Evolutionary conservation across 2,888 invertebrate genomes (phyloP), one percentile per base, ranked within the genome.

Genomic region (Stegana nigrithorax): DNA sequence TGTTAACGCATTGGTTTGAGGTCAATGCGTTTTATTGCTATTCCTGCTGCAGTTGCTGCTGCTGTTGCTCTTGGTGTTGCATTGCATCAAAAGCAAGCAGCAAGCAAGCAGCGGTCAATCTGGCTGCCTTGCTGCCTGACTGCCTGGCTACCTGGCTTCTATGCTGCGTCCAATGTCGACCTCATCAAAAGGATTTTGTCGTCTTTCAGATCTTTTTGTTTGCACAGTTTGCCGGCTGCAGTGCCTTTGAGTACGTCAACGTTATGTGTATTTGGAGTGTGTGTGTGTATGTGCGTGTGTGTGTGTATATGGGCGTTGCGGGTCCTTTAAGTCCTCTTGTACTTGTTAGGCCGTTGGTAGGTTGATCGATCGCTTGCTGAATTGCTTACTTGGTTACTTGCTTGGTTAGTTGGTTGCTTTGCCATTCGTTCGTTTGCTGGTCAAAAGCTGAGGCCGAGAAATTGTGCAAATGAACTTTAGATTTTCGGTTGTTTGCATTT

Each of bases 401-500:
- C 19, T 44, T 44, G 44, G 44, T 32, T n/a, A n/a, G n/a, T n/a
- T n/a, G n/a, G 5, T 36, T 36, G n/a, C 12, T n/a, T 36, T n/a
- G n/a, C n/a, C n/a, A n/a, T 36, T 10, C 12, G 36, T 36, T 36
- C n/a, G 36, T 2, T 10, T 36, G 12, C 25, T 47, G 47, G 25
- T 25, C 47, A 23, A 47, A 47, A 8, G 7, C 17, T 19, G 17
- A 17, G 29, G 79, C 77, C 62, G 67, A 66, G 65, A 75, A 75
- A 80, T 74, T 75, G 81, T 78, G 77, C 73, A 75, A 75, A 75
- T 75, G 81, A 75, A 80, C 75, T 80, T 80, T 75, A 78, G 81
- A 81, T 81, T 81, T 75, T 75, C 79, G 70, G 77, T 78, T 78
- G 80, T 79, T n/a, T n/a, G n/a, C n/a, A n/a, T n/a, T 80, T 75